Base-by-base conservation (phyloP, 1,140 invertebrate genomes). In the Eurosta solidaginis region DNA sequence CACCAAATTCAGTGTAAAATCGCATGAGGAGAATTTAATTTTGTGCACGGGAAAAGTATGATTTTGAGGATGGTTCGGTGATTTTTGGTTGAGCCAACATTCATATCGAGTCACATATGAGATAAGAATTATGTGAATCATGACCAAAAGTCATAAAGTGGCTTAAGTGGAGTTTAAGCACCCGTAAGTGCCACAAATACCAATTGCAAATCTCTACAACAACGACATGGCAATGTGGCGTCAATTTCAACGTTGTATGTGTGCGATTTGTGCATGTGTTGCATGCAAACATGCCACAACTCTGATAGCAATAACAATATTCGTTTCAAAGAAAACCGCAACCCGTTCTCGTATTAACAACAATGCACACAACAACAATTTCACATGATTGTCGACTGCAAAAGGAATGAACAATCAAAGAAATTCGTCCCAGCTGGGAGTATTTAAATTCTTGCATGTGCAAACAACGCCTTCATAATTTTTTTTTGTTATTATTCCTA, bases 371-470 rank as follows among this genome's bases (percentile, higher is more conserved):
- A 4, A 10, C 25, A 59, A 59, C 27, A 33, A 29, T n/a, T 29
- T 17, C 33, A 3, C 54, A 59, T 59, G 54, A 59, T n/a, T 40
- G 22, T 27, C 40, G 59, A n/a, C 6, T 40, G 54, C 29, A 40
- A 14, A 6, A 40, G 40, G 59, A 68, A 36, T n/a, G 59, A 22
- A 17, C 20, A 40, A 20, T 4, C 12, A 40, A 40, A 68, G 33
- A 33, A 68, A n/a, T 4, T 17, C n/a, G n/a, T n/a, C 45, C n/a
- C 45, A 3, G 45, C 45, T 9, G 45, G 12, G 45, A 47, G 33
- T 68, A 68, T 68, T 68, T 68, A 40, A 68, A 40, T 36, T 68
- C 59, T 68, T 68, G 59, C 59, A 68, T 68, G 59, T 68, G 36
- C 59, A 59, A 17, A 40, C n/a, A n/a, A n/a, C 59, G 33, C 59